Percentiles rank a stretch among this genome's conserved stretches.
These are phyloP conservation scores for Paratilapia polleni DNA, from an alignment of 2,113 vertebrate genomes.

Conservation along the genomic window DNA sequence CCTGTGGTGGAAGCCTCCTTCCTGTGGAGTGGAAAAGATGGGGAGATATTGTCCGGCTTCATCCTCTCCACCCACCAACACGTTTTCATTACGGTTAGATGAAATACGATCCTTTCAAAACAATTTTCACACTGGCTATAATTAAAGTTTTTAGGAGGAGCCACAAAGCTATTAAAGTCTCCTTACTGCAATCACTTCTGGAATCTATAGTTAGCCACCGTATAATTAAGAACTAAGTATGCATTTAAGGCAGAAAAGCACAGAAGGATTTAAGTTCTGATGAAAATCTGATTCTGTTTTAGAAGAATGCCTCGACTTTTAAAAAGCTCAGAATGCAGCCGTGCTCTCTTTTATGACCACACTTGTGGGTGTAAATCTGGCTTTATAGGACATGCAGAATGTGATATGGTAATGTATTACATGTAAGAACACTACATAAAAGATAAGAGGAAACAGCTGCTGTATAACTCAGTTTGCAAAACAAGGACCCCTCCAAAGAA, in stretches of 20 bases:
- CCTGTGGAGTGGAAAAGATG: slow-evolving; percentile 22
- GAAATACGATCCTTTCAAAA: slow-evolving; percentile 63
- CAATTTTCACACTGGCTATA: slow-evolving; percentile 60
- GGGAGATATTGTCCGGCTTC: slow-evolving; percentile 2
- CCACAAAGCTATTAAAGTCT: slow-evolving; percentile 57
- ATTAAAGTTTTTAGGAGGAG: slow-evolving; percentile 61
- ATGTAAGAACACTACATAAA: background rate
- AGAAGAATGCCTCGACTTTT: background rate
- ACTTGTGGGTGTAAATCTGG: background rate
- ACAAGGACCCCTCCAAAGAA: too few species aligned
- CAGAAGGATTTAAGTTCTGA: slow-evolving; percentile 7
- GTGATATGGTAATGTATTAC: background rate
- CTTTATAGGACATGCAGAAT: background rate
- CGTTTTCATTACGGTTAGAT: slow-evolving; percentile 62
- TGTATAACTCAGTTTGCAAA: background rate
- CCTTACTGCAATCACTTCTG: slow-evolving; percentile 51
- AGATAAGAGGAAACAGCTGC: background rate
- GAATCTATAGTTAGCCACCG: slow-evolving; percentile 44
- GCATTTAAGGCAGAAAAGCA: slow-evolving; percentile 39
- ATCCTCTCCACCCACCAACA: slow-evolving; percentile 23
- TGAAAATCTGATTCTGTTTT: slow-evolving; percentile 23
- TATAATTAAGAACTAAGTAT: slow-evolving; percentile 69
- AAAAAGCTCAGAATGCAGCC: background rate
- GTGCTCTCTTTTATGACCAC: background rate
- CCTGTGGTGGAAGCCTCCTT: slow-evolving; percentile 44